These are phyloP conservation scores for Triplophysa siluroides DNA, from an alignment of 2,113 vertebrate genomes.

Conservation along the genomic window DNA sequence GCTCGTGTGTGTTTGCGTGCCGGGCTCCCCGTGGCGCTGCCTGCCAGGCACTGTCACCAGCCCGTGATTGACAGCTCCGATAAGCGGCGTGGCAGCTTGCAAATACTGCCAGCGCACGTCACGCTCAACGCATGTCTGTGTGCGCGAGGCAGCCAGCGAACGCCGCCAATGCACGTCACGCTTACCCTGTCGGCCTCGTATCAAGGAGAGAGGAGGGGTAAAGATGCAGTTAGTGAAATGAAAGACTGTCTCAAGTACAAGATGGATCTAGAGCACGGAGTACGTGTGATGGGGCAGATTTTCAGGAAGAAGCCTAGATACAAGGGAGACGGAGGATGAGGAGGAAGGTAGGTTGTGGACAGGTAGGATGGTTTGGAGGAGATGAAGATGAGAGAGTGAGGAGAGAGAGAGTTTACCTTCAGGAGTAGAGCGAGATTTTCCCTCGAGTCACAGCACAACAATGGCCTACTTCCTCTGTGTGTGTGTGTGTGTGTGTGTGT, in stretches of 20 bases:
- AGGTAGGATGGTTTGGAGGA: conserved; percentile 3
- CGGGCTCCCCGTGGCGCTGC: conserved; percentile 30
- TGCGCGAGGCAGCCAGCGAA: conserved; percentile 42
- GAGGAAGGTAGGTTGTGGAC: not conserved
- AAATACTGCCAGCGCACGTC: conserved; percentile 55
- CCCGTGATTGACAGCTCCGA: conserved; percentile 57
- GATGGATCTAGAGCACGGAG: conserved; percentile 28
- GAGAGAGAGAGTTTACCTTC: conserved; percentile 40
- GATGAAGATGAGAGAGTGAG: not conserved
- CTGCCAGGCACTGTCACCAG: conserved; percentile 53
- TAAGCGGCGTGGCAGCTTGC: conserved; percentile 58
- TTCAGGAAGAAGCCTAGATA: conserved; percentile 32
- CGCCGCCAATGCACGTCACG: conserved; percentile 50
- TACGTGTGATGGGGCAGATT: conserved; percentile 12
- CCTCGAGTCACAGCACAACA: conserved; percentile 31
- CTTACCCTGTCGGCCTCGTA: conserved; percentile 39
- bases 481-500: conserved; percentile 19
- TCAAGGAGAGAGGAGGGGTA: conserved; percentile 29
- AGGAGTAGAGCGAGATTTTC: conserved; percentile 8
- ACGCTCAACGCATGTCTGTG: conserved; percentile 40
- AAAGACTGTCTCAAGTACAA: conserved; percentile 21
- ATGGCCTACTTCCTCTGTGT: conserved; percentile 6
- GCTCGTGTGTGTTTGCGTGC: conserved; percentile 44
- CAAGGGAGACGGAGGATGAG: conserved; percentile 19
- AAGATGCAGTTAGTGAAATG: conserved; percentile 30